Percentiles rank a stretch among this genome's conserved stretches.
Conservation (phyloP, 2,888 invertebrate species). For the Cordilura impudica region DNA sequence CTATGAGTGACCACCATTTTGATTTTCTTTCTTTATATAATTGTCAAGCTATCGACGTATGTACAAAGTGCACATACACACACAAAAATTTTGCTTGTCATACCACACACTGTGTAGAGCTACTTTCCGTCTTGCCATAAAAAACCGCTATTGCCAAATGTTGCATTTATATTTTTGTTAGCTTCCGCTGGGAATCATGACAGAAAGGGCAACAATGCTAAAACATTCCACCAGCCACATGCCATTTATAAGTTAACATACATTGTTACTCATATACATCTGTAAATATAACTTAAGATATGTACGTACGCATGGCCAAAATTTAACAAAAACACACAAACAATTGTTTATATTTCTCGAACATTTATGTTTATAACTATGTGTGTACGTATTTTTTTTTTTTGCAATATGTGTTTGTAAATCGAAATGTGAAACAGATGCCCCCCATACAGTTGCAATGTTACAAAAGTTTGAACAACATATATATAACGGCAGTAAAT, state of each 20-base stretch:
- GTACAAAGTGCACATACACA: too few relatives aligned
- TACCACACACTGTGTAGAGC: conserved; percentile 33
- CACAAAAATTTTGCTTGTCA: too few relatives aligned
- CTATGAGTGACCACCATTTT: too few relatives aligned
- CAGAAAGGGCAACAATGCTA: conserved; percentile 32
- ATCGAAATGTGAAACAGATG: too few relatives aligned
- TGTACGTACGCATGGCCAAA: conserved; percentile 16
- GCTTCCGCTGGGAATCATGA: conserved; percentile 42
- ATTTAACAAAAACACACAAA: background rate
- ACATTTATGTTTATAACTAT: too few relatives aligned
- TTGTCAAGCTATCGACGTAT: too few relatives aligned
- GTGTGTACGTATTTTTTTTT: too few relatives aligned
- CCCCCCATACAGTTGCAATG: too few relatives aligned
- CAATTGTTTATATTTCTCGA: conserved; percentile 34
- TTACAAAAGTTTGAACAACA: too few relatives aligned
- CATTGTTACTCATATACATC: background rate
- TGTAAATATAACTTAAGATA: conserved; percentile 4
- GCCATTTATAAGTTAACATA: background rate
- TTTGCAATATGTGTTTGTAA: too few relatives aligned
- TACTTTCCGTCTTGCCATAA: conserved; percentile 32
- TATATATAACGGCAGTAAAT: too few relatives aligned
- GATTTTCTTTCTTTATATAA: too few relatives aligned
- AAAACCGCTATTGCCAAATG: conserved; percentile 46
- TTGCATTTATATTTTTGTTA: conserved; percentile 44
- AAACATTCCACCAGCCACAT: conserved; percentile 8